phyloP scores from a whole-genome alignment of 2,113 vertebrate species.

The Dinomys branickii region DNA sequence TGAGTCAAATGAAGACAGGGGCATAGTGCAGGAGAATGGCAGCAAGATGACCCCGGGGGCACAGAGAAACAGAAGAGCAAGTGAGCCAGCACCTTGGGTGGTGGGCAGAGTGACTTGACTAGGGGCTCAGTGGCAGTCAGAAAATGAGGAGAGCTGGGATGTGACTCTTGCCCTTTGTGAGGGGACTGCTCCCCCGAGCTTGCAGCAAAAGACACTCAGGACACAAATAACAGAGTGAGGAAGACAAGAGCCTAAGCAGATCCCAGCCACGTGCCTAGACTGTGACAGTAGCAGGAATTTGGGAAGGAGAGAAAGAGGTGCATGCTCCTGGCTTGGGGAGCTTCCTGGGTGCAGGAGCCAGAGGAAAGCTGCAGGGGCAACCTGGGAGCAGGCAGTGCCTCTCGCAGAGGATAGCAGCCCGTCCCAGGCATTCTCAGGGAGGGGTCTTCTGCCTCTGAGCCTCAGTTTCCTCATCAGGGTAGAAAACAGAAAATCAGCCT shows the following conservation, averaged over 20 bases:
- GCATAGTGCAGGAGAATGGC: slow-evolving; percentile 7
- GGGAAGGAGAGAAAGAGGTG: not conserved
- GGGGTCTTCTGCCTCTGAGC: not conserved
- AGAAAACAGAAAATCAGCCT: not conserved
- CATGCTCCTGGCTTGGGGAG: not conserved
- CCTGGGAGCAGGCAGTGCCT: not conserved
- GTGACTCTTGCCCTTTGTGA: not conserved
- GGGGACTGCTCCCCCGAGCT: not conserved
- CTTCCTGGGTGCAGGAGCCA: not conserved
- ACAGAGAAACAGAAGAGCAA: slow-evolving; percentile 14
- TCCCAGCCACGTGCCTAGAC: not conserved
- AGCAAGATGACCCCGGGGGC: slow-evolving; percentile 5
- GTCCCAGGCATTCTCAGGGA: not conserved
- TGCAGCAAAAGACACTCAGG: not conserved
- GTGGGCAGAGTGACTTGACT: not conserved
- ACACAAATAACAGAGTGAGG: not conserved
- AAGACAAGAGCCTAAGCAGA: slow-evolving; percentile 16
- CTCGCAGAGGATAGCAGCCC: not conserved
- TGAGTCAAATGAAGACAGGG: slow-evolving; percentile 42
- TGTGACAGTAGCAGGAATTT: not conserved
- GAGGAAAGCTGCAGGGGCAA: not conserved
- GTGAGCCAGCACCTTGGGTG: slow-evolving; percentile 13
- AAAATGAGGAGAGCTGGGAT: not conserved
- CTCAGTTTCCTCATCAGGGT: slow-evolving; percentile 7
- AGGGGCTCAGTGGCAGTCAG: not conserved